Percentiles rank a stretch among this genome's conserved stretches.
Conservation (phyloP, 2,797 vertebrate genomes). For the Limnodromus scolopaceus region DNA sequence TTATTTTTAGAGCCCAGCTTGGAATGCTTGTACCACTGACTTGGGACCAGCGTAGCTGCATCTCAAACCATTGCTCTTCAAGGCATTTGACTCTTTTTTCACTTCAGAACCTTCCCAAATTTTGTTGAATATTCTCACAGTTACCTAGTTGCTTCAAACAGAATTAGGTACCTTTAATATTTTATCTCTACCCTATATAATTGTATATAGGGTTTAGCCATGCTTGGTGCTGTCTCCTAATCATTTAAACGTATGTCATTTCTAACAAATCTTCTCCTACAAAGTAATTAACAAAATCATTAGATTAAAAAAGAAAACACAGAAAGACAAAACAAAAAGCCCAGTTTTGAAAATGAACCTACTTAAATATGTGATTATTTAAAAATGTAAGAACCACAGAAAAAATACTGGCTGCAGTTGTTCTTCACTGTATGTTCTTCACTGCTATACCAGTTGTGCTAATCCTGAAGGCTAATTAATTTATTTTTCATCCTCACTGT, state of each 20-base stretch:
- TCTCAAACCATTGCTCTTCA: not conserved
- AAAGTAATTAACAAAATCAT: not conserved
- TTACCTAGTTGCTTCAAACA: not conserved
- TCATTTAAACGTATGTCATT: not conserved
- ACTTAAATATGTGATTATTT: not conserved
- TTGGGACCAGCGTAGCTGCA: not conserved
- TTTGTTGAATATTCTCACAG: not conserved
- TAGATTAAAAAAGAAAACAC: not conserved
- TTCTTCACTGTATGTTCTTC: not conserved
- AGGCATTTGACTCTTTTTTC: not conserved
- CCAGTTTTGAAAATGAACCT: not conserved
- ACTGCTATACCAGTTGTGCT: not conserved
- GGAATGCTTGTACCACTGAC: not conserved
- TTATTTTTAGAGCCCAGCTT: not conserved
- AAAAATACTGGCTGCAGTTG: not conserved
- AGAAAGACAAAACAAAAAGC: not conserved
- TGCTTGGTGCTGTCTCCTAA: not conserved
- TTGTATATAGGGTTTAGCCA: not conserved
- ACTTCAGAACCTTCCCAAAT: not conserved
- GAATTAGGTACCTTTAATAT: not conserved
- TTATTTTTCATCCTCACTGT: not conserved
- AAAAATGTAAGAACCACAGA: not conserved
- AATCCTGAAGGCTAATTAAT: slow-evolving; percentile 12
- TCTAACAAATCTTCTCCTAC: not conserved
- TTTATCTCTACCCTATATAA: not conserved